Conservation (phyloP, 2,888 invertebrate genomes). For the Crocallis elinguaria region DNA sequence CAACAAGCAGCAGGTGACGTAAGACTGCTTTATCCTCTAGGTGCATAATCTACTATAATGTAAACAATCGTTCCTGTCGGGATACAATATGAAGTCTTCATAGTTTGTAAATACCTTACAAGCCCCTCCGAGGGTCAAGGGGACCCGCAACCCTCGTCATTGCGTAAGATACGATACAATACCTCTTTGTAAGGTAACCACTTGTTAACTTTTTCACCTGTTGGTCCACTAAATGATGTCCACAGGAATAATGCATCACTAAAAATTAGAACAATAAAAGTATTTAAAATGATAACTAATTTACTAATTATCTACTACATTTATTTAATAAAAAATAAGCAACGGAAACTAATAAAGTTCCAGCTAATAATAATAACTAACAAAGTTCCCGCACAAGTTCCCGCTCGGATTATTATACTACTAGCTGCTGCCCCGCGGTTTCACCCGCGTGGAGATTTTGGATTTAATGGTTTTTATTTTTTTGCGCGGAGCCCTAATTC, state of each 20-base stretch:
- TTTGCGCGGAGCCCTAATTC: too few relatives aligned
- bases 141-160: constrained; percentile 15
- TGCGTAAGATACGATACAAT: constrained; percentile 12
- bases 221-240: too few relatives aligned
- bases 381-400: neutral
- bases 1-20: too few relatives aligned
- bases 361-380: too few relatives aligned
- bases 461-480: too few relatives aligned
- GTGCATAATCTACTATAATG: neutral
- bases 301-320: neutral
- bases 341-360: too few relatives aligned
- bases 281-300: too few relatives aligned
- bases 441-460: too few relatives aligned
- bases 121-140: constrained; percentile 5
- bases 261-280: neutral
- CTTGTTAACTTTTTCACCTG: constrained; percentile 19
- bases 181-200: constrained; percentile 14
- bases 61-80: neutral
- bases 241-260: neutral
- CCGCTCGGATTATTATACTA: neutral
- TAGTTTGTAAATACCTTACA: neutral
- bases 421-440: too few relatives aligned
- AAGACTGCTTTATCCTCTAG: too few relatives aligned
- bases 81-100: constrained; percentile 7
- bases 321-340: too few relatives aligned